These are phyloP conservation scores for Drosophila bifasciata DNA, from an alignment of 1,140 invertebrate genomes.

Conservation along the genomic window DNA sequence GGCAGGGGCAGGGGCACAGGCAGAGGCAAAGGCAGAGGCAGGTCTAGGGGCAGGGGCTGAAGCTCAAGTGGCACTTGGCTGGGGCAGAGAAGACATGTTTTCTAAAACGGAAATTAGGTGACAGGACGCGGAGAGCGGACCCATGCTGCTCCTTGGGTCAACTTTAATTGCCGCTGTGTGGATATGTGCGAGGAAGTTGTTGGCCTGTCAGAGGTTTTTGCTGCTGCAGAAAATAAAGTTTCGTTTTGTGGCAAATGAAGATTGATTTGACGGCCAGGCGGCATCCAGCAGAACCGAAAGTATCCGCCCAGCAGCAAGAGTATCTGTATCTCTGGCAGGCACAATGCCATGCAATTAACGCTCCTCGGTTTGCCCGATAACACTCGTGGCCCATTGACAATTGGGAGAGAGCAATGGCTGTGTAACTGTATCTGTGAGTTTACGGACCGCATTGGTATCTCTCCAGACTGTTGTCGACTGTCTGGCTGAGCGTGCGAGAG, in stretches of 20 bases:
- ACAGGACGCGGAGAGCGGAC: slow-evolving; percentile 64
- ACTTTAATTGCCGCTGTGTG: slow-evolving; percentile 68
- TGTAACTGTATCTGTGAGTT: slow-evolving; percentile 58
- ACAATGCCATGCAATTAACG: slow-evolving; percentile 59
- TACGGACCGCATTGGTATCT: slow-evolving; percentile 52
- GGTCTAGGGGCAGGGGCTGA: slow-evolving; percentile 6
- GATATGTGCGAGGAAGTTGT: slow-evolving; percentile 16
- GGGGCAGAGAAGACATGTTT: slow-evolving; percentile 65
- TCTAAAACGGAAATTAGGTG: slow-evolving; percentile 81
- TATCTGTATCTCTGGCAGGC: slow-evolving; percentile 24
- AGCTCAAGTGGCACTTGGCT: slow-evolving; percentile 57
- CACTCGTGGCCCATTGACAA: slow-evolving; percentile 47
- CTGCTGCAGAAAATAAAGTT: slow-evolving; percentile 8
- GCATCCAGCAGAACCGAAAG: too few species aligned
- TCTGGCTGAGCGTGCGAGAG: slow-evolving; percentile 71
- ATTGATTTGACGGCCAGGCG: slow-evolving; percentile 31
- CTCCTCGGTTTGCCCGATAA: slow-evolving; percentile 55
- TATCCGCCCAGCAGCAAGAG: background rate
- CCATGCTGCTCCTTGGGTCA: slow-evolving; percentile 69
- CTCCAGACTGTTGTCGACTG: slow-evolving; percentile 41
- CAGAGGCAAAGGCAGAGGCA: too few species aligned
- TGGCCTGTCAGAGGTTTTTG: slow-evolving; percentile 17
- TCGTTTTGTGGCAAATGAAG: slow-evolving; percentile 34
- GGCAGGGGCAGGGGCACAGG: slow-evolving; percentile 8
- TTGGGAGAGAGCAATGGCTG: slow-evolving; percentile 24